Conservation (phyloP, 2,797 vertebrate species). For the Sebastes nivosus region DNA sequence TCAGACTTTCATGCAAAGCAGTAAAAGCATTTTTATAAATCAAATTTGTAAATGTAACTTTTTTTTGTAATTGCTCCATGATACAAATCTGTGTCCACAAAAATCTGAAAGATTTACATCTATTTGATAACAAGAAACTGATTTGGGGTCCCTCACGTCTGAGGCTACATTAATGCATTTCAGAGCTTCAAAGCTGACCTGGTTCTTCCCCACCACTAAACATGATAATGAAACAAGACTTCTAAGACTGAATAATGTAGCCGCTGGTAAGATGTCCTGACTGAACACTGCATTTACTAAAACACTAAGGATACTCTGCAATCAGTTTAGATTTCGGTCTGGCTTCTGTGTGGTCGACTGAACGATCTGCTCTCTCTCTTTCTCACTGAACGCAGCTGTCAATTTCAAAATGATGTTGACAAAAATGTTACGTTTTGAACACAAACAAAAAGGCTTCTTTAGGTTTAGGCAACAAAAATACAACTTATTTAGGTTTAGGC, state of each 20-base stretch:
- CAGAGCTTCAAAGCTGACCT: background rate
- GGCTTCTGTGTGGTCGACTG: background rate
- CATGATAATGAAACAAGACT: background rate
- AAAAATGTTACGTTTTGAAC: too few species aligned
- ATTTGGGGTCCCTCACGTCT: background rate
- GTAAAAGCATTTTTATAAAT: background rate
- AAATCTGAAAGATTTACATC: background rate
- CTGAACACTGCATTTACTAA: background rate
- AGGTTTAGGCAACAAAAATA: too few species aligned
- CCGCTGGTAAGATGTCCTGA: background rate
- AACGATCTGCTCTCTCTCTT: background rate
- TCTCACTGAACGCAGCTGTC: conserved; percentile 10
- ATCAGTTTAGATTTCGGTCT: conserved; percentile 1
- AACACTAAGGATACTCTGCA: background rate
- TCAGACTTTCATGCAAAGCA: background rate
- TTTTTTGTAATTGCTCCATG: background rate
- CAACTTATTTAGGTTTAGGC: too few species aligned
- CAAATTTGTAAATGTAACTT: background rate
- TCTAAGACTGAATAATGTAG: background rate
- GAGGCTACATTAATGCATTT: background rate
- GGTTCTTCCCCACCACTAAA: background rate
- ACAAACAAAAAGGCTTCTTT: too few species aligned
- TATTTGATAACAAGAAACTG: background rate
- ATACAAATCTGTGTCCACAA: background rate
- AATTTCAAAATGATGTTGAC: too few species aligned